Evolutionary conservation across 1,140 invertebrate species (phyloP), one percentile per base, ranked within the genome.

Genomic region (Mactra quadrangularis): DNA sequence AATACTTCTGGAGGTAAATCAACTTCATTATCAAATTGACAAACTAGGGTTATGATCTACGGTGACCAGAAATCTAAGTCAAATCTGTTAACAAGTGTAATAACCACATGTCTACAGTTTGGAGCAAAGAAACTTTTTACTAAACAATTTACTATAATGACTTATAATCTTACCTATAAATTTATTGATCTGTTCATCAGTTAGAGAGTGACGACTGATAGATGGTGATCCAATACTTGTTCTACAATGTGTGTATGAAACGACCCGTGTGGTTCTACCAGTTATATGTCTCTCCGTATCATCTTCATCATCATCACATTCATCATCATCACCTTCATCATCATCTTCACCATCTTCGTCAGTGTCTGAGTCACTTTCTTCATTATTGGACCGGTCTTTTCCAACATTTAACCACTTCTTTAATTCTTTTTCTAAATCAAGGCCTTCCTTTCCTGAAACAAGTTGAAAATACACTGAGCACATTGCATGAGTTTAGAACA

Each of bases 191-290:
- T 77, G 38, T 19, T 77, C 74, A n/a, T 77, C 22, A n/a, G 74
- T 77, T 57, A 77, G 50, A 22, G 57, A 62, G n/a, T 35, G 13
- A 6, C 74, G 25, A n/a, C 62, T 50, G 13, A 77, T 64, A 9
- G 74, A 77, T 13, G 74, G 74, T 7, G 74, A 77, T 50, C 74
- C 74, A 52, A 77, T 77, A 22, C 52, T 35, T 15, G 74, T 77
- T 47, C 74, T 62, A 57, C 59, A 62, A 38, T 77, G 70, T 15
- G 53, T 27, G 55, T 72, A 72, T 9, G 22, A 27, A 17, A 3
- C 38, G 6, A 72, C 9, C 7, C 55, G 70, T 11, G 22, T 27
- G 6, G 17, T 11, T 11, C 52, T 53, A 4, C 52, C 52, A 9
- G 3, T 29, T 64, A 17, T 7, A 29, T 47, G 13, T 33, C 17